Conservation (phyloP, 2,888 invertebrate genomes). For the Chaetogeoica ovagalla region DNA sequence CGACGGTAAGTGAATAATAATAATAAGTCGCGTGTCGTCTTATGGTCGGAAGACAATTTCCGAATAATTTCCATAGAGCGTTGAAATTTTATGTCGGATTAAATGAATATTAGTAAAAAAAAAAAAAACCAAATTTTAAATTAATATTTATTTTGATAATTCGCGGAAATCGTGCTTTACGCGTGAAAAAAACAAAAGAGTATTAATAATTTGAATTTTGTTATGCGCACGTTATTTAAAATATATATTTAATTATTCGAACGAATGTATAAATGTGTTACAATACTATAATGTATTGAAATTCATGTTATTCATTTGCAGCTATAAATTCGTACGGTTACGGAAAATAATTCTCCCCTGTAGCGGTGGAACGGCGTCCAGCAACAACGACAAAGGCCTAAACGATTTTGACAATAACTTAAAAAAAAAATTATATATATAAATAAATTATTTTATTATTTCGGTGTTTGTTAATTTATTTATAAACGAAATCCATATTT, state of each 20-base stretch:
- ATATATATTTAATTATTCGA: too few species aligned
- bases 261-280: too few species aligned
- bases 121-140: neutral
- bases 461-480: conserved; percentile 16
- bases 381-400: neutral
- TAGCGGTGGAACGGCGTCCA: neutral
- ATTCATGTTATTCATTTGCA: conserved; percentile 2
- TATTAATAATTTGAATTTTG: too few species aligned
- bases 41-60: neutral
- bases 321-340: conserved; percentile 20
- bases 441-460: conserved; percentile 25
- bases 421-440: too few species aligned
- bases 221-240: too few species aligned
- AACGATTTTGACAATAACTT: neutral
- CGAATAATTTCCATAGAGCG: neutral
- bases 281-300: neutral
- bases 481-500: neutral
- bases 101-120: neutral
- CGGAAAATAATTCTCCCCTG: neutral
- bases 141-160: neutral
- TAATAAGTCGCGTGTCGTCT: neutral
- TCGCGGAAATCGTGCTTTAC: too few species aligned
- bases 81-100: too few species aligned
- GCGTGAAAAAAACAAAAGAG: too few species aligned
- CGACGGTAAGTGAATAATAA: conserved; percentile 62